Evolutionary conservation across 2,113 vertebrate species (phyloP), one percentile per base, ranked within the genome.

Genomic region (Melanostigma gelatinosum): DNA sequence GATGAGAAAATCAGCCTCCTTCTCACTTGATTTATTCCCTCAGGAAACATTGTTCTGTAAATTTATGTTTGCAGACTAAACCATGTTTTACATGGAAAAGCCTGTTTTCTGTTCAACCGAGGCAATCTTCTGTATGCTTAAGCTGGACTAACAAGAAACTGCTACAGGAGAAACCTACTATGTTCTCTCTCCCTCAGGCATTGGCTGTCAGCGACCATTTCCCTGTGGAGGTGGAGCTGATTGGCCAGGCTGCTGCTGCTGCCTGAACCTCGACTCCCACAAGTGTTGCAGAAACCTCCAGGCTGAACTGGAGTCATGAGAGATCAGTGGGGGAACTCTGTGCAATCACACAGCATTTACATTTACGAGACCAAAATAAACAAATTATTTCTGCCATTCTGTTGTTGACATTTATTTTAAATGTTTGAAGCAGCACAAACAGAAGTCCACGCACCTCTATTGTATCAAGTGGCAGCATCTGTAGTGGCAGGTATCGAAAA

Each of bases 181-280:
- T 29, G n/a, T 29, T 34, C 7, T 12, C 27, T 88, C 2, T 0
- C 9, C 42, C 80, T 8, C 89, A 99, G 98, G 96, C 96, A 11
- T 79, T 96, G 61, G 96, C 95, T 29, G 94, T 99, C 81, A 99
- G 97, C 0, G 98, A 99, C 91, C 97, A 99, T 83, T 99, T 95
- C 79, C 97, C 97, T 0, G 97, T 99, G 0, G 96, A 98, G 84
- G 95, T 98, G 93, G 91, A 90, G 66, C 92, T 99, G 81, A 52
- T 34, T 20, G 50, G 57, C 8, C 29, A 0, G 11, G 2, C 11
- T 11, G 12, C 62, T 32, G 29, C 29, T 38, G 38, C 38, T 38
- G 27, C 2, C 52, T 67, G 67, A 85, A 18, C 16, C 27, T 3
- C 2, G 18, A 24, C 42, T 9, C 52, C 11, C 8, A 38, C 34